Evolutionary conservation across 2,797 vertebrate genomes (phyloP).

Genomic region (Mionectes olivaceus): DNA sequence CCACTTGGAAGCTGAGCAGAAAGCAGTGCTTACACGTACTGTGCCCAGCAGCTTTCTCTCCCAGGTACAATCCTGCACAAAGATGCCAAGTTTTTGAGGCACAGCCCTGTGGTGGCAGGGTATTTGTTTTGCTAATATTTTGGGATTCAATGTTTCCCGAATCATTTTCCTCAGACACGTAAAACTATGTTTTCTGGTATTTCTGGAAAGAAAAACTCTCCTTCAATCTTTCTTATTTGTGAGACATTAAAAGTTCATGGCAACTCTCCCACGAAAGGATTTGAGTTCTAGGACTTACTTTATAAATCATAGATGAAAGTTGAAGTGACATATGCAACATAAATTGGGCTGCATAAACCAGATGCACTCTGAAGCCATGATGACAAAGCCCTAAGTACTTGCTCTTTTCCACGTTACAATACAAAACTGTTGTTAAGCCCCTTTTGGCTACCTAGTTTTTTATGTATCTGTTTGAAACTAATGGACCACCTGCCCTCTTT

Average conservation of each 20-base stretch:
- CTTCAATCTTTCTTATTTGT: background rate
- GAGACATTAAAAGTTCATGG: background rate
- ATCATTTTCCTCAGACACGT: background rate
- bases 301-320: background rate
- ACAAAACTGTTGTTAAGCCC: background rate
- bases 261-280: background rate
- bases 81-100: background rate
- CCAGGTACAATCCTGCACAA: background rate
- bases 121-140: background rate
- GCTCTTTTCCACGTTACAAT: background rate
- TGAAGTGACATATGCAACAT: background rate
- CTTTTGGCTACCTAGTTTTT: background rate
- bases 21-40: background rate
- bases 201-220: background rate
- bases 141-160: background rate
- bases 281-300: conserved; percentile 19
- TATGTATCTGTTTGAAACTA: background rate
- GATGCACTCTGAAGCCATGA: background rate
- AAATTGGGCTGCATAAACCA: background rate
- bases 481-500: background rate
- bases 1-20: fast-evolving
- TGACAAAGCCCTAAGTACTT: background rate
- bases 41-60: background rate
- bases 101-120: background rate
- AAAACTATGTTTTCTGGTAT: background rate